Conservation (phyloP, 1,140 invertebrate species). For the Piezodorus guildinii region DNA sequence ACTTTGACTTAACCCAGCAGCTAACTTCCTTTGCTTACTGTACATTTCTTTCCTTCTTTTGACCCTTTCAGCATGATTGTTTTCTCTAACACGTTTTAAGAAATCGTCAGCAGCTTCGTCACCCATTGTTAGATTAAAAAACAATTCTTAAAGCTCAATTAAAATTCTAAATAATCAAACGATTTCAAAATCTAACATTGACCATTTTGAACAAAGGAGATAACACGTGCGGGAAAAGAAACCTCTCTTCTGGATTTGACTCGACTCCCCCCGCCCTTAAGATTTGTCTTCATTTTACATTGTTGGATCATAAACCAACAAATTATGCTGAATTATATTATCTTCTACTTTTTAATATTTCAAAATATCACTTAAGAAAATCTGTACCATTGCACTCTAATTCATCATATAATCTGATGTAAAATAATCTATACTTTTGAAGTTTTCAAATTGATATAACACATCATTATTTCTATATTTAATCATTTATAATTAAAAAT, state of each 20-base stretch:
- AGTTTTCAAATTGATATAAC: too few relatives aligned
- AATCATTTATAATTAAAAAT: too few relatives aligned
- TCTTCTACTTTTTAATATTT: too few relatives aligned
- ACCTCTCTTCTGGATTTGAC: background rate
- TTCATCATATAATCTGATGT: too few relatives aligned
- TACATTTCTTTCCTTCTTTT: constrained; percentile 4
- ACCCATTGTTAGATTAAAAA: background rate
- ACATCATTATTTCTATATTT: too few relatives aligned
- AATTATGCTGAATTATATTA: too few relatives aligned
- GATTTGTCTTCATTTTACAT: too few relatives aligned
- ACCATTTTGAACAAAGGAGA: background rate
- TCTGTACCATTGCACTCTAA: too few relatives aligned
- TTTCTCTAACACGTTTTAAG: constrained; percentile 1
- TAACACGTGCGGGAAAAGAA: constrained; percentile 2
- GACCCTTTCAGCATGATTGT: constrained; percentile 3
- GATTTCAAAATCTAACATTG: background rate
- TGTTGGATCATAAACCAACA: too few relatives aligned
- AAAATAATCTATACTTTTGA: too few relatives aligned
- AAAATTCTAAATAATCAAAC: background rate
- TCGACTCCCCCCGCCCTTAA: too few relatives aligned
- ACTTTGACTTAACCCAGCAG: background rate
- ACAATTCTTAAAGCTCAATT: background rate
- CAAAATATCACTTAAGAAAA: too few relatives aligned
- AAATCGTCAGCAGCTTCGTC: background rate
- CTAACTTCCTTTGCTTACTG: background rate